Conservation (phyloP, 2,797 vertebrate genomes). For the Holocentrus rufus region DNA sequence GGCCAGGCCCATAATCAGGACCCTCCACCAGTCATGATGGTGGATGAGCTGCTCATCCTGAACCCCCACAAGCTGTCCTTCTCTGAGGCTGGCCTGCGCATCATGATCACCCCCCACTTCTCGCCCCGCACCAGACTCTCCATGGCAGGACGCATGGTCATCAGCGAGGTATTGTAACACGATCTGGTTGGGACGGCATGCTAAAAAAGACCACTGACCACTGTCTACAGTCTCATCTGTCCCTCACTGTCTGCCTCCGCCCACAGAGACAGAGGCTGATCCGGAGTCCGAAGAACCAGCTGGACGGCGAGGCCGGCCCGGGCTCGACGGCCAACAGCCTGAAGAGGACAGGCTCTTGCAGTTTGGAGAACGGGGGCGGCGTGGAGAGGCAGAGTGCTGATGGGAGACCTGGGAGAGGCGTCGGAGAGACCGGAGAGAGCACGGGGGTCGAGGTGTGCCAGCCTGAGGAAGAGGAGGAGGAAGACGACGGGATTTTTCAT, state of each 20-base stretch:
- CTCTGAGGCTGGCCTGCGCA: constrained; percentile 84
- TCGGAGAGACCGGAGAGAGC: constrained; percentile 67
- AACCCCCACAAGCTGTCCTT: constrained; percentile 82
- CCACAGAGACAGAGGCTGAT: constrained; percentile 82
- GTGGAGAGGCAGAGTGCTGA: constrained; percentile 56
- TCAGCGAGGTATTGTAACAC: constrained; percentile 80
- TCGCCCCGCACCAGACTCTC: constrained; percentile 75
- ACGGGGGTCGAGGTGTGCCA: constrained; percentile 52
- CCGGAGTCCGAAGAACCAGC: constrained; percentile 64
- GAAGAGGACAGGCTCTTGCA: constrained; percentile 73
- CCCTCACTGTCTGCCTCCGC: constrained; percentile 4
- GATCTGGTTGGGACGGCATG: neutral
- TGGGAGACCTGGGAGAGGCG: constrained; percentile 45
- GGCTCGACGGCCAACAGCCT: constrained; percentile 68
- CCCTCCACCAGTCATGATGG: constrained; percentile 80
- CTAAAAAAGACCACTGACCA: rapidly evolving
- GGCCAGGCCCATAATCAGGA: constrained; percentile 70
- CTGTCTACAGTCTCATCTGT: neutral
- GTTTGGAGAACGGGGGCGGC: constrained; percentile 81
- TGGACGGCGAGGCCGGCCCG: constrained; percentile 46
- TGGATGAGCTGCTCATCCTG: constrained; percentile 84
- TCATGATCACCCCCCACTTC: constrained; percentile 75
- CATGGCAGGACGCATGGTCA: constrained; percentile 81
- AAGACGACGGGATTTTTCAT: constrained; percentile 73
- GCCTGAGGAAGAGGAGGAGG: constrained; percentile 75